Percentiles rank a stretch among this genome's conserved stretches.
Conservation (phyloP, 2,113 vertebrate species). For the Solea solea region DNA sequence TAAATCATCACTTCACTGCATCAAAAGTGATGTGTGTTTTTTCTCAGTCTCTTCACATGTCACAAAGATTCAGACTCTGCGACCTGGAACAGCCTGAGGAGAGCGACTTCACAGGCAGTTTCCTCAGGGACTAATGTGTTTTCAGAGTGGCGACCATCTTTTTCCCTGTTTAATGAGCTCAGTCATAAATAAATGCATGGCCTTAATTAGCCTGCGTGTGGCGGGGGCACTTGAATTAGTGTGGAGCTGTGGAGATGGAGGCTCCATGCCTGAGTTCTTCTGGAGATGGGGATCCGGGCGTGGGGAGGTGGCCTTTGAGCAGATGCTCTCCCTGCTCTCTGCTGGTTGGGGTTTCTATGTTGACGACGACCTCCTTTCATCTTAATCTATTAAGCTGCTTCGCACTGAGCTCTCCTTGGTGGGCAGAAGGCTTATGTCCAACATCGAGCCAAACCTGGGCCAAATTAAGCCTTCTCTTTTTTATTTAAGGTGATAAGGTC, state of each 20-base stretch:
- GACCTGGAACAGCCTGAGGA: conserved; percentile 74
- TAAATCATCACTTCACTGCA: conserved; percentile 37
- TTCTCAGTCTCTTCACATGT: conserved; percentile 66
- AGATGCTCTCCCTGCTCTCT: conserved; percentile 81
- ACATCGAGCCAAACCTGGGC: conserved; percentile 30
- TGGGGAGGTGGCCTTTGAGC: conserved; percentile 85
- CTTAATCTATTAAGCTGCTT: conserved; percentile 82
- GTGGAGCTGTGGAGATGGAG: conserved; percentile 68
- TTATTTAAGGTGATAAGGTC: conserved; percentile 4
- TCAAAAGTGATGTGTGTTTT: neutral
- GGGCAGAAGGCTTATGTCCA: conserved; percentile 44
- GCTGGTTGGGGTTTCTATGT: conserved; percentile 68
- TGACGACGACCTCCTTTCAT: conserved; percentile 71
- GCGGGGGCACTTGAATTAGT: conserved; percentile 68
- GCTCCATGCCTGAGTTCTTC: conserved; percentile 74
- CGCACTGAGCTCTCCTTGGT: conserved; percentile 65
- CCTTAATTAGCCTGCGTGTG: conserved; percentile 82
- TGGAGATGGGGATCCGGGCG: conserved; percentile 74
- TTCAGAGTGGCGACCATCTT: conserved; percentile 75
- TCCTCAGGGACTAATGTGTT: conserved; percentile 78
- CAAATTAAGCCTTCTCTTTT: conserved; percentile 3
- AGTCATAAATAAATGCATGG: conserved; percentile 85
- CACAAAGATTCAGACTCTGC: conserved; percentile 70
- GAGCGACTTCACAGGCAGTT: conserved; percentile 75
- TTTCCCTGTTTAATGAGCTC: conserved; percentile 79